Percentiles rank a stretch among this genome's conserved stretches.
Conservation (phyloP, 2,113 vertebrate species). For the Dermatemys mawii region DNA sequence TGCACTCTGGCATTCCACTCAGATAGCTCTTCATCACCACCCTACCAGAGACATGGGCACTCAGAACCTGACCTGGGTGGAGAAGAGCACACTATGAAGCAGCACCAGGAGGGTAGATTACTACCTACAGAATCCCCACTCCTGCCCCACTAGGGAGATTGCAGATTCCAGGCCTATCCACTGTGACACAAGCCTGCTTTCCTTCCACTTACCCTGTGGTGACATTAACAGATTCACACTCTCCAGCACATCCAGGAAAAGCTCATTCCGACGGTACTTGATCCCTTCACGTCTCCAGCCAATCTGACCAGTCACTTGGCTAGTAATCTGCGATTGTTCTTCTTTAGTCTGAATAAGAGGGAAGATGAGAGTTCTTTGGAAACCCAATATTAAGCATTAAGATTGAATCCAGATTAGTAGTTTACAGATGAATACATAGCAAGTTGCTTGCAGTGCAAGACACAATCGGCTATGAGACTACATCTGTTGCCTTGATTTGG, state of each 20-base stretch:
- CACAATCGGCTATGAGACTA: background rate
- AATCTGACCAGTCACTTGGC: slow-evolving; percentile 99
- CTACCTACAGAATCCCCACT: background rate
- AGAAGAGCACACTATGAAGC: background rate
- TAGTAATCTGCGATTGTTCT: slow-evolving; percentile 99
- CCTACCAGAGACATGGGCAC: slow-evolving; percentile 96
- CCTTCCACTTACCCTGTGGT: slow-evolving; percentile 86
- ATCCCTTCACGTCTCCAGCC: slow-evolving; percentile 99
- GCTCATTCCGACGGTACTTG: slow-evolving; percentile 98
- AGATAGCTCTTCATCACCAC: slow-evolving; percentile 99
- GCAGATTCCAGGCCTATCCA: background rate
- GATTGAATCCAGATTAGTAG: background rate
- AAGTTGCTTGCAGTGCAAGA: background rate
- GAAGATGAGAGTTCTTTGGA: background rate
- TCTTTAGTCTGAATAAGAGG: slow-evolving; percentile 91
- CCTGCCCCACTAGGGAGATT: background rate
- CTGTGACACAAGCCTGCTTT: background rate
- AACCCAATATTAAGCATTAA: background rate
- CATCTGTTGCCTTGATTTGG: background rate
- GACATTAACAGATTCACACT: slow-evolving; percentile 99
- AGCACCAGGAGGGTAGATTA: background rate
- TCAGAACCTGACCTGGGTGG: slow-evolving; percentile 93
- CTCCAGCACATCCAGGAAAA: slow-evolving; percentile 97
- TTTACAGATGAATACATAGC: background rate
- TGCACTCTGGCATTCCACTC: slow-evolving; percentile 99